Evolutionary conservation across 1,140 invertebrate species (phyloP), one percentile per base, ranked within the genome.

Genomic region (Drosophila orosa): DNA sequence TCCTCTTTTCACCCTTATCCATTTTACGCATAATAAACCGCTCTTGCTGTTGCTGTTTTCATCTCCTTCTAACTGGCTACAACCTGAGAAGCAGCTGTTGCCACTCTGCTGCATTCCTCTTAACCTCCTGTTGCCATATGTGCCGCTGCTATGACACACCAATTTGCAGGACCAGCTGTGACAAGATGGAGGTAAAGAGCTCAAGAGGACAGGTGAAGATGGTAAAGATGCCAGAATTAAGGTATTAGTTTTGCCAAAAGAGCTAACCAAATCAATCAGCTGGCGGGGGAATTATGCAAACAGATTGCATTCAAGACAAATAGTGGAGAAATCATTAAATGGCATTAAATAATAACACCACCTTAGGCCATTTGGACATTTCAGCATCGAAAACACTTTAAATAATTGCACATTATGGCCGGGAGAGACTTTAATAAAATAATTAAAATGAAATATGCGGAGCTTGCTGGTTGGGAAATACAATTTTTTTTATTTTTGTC

Each of bases 391-490:
- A 63, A 78, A 83, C 80, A 83, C 81, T 80, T 84, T 85, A 84
- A 85, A 78, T 85, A 78, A 85, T 85, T 84, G 74, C 81, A 76
- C 80, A 75, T 71, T 65, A 61, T 58, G 48, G 35, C 42, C 56
- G 59, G 55, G 19, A 65, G 59, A 75, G 45, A 59, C 71, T 78
- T 86, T 86, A 86, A 86, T 82, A 86, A 86, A 86, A 86, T 86
- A 87, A 86, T 87, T 86, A 87, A 82, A 86, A 75, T 66, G 61
- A 86, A 86, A 78, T 78, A 78, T 86, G 83, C 74, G 57, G 61
- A 55, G 75, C 62, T 77, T 22, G 52, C 54, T 17, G 57, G 59
- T 61, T 68, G 52, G 67, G 29, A 60, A 72, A 75, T 42, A 48
- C 44, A 35, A 17, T 42, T 42, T 62, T 65, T 65, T 50, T 60